phyloP scores from a whole-genome alignment of 2,797 vertebrate species.

The Malurus leucopterus region DNA sequence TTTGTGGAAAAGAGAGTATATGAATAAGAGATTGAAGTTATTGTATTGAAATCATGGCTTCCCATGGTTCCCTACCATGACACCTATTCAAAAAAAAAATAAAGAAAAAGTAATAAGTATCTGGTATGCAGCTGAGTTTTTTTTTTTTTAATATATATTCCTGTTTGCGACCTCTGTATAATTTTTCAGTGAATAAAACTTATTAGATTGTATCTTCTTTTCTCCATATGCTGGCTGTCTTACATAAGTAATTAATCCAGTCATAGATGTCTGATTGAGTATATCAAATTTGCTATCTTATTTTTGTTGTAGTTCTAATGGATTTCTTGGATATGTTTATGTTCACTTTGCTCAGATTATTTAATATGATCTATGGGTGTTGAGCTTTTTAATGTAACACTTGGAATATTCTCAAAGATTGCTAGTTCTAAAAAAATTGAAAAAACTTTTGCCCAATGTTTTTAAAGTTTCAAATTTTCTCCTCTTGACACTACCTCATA shows the following conservation, averaged over 20 bases:
- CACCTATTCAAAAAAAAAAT: neutral
- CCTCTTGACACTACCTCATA: neutral
- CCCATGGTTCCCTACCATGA: neutral
- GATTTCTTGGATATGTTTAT: neutral
- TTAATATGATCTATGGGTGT: neutral
- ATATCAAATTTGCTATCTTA: slow-evolving; percentile 16
- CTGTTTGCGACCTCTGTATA: neutral
- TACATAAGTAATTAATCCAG: slow-evolving; percentile 40
- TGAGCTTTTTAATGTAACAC: neutral
- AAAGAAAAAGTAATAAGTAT: neutral
- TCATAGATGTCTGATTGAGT: neutral
- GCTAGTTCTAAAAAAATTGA: neutral
- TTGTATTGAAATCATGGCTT: neutral
- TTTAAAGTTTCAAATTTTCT: slow-evolving; percentile 9
- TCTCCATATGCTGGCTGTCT: slow-evolving; percentile 24
- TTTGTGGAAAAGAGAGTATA: neutral
- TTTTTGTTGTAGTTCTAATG: slow-evolving; percentile 12
- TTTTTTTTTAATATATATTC: neutral
- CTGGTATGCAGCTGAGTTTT: neutral
- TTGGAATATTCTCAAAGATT: slow-evolving; percentile 19
- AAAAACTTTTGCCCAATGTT: neutral
- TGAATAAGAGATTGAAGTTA: neutral
- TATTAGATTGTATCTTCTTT: slow-evolving; percentile 18
- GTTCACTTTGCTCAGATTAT: slow-evolving; percentile 7
- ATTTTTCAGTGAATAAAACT: neutral